Base-by-base conservation (phyloP, 1,140 invertebrate genomes). In the Micrasema minimum region DNA sequence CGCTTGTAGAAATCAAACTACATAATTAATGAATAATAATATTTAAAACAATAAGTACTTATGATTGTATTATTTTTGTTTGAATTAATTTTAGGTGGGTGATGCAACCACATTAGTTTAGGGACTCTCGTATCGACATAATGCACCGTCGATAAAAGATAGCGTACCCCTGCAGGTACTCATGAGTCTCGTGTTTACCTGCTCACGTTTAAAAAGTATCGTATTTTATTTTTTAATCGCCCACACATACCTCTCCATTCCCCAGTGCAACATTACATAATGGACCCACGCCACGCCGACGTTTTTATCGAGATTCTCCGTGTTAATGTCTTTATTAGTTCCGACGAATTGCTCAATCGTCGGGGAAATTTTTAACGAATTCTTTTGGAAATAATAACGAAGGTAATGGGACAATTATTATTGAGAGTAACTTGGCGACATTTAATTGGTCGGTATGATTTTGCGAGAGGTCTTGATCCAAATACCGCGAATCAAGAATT, bases 311-410 rank as follows among this genome's bases (percentile, higher is more conserved):
- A 59, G 18, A 59, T 59, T 59, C 38, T 31, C 38, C 55, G 55
- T 38, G 55, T 59, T 59, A 59, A 59, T 59, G 55, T 59, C 55
- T 59, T 59, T 59, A 59, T 59, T 59, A 59, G 55, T 59, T 38
- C 22, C 55, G 16, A 59, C 55, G 55, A 59, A 38, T 59, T 38
- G 37, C 55, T 38, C 55, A 41, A 53, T 59, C 55, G 55, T 14
- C 16, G 55, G 18, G 37, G 55, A 59, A 59, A 59, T 59, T 59
- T 38, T 22, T 38, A 14, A 41, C 20, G 16, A 59, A 38, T 59
- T 31, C 55, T 16, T 1, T 31, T 4, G 3, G 26, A 31, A 31
- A 31, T 31, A 31, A 31, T 31, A 31, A 31, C 26, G 26, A 31
- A 31, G 7, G 26, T 31, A 31, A 31, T 31, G 26, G 7, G 51